These are phyloP conservation scores for Pemphredon lugubris DNA, from an alignment of 2,888 invertebrate genomes.

Conservation along the genomic window DNA sequence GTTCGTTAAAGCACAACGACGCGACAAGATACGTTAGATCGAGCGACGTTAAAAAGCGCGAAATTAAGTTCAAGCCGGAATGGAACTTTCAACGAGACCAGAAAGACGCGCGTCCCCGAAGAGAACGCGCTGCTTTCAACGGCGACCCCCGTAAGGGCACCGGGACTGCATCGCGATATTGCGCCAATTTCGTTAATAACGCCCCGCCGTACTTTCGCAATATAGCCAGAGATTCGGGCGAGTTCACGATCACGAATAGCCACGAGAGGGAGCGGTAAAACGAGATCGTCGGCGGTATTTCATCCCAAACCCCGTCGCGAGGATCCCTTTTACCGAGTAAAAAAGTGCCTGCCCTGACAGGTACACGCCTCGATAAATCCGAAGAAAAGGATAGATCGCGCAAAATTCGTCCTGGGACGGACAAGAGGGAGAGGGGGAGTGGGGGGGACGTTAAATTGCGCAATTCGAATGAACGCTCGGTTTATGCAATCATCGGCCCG, in stretches of 20 bases:
- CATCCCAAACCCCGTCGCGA: neutral
- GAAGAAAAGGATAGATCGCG: conserved; percentile 17
- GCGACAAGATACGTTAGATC: too few relatives aligned
- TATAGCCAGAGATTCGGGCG: neutral
- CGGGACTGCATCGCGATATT: conserved; percentile 17
- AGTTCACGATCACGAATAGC: conserved; percentile 2
- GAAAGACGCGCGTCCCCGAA: too few relatives aligned
- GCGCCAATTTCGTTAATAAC: conserved; percentile 13
- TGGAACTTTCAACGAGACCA: too few relatives aligned
- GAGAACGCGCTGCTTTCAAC: too few relatives aligned
- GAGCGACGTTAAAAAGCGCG: too few relatives aligned
- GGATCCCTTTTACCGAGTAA: neutral
- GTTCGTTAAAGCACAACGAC: too few relatives aligned
- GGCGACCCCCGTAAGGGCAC: neutral
- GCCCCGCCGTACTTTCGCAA: conserved; percentile 1
- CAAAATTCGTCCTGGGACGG: conserved; percentile 19
- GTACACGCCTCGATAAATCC: conserved; percentile 6
- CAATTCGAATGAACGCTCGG: conserved; percentile 23
- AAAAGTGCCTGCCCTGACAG: conserved; percentile 6
- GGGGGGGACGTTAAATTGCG: conserved; percentile 27
- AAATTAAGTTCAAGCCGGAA: too few relatives aligned
- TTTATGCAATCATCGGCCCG: conserved; percentile 19
- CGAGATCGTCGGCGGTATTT: neutral
- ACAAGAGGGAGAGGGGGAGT: conserved; percentile 3
- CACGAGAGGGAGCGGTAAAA: neutral